Percentiles rank a stretch among this genome's conserved stretches.
Conservation (phyloP, 2,888 invertebrate genomes). For the Myopa testacea region DNA sequence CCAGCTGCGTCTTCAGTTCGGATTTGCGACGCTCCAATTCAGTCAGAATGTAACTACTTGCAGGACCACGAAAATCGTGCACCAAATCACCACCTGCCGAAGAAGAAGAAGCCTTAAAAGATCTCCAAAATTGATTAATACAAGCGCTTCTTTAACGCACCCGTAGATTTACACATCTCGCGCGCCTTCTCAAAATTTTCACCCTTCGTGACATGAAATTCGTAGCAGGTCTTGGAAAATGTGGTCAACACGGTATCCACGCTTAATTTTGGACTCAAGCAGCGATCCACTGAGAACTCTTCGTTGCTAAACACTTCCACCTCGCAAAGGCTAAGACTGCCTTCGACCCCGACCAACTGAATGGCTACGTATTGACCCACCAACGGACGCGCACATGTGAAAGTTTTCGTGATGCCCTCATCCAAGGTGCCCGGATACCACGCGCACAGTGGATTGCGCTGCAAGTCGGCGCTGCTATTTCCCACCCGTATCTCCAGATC, state of each 20-base stretch:
- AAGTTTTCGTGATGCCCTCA: constrained; percentile 91
- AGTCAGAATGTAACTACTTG: constrained; percentile 73
- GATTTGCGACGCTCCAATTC: constrained; percentile 85
- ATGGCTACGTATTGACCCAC: constrained; percentile 89
- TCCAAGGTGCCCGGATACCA: constrained; percentile 95
- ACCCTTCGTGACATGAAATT: constrained; percentile 85
- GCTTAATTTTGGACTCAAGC: constrained; percentile 78
- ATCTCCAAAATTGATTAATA: not conserved
- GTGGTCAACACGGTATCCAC: constrained; percentile 86
- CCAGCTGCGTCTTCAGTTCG: constrained; percentile 84
- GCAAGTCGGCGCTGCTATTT: constrained; percentile 87
- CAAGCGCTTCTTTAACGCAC: constrained; percentile 67
- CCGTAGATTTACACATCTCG: constrained; percentile 78
- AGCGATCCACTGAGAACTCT: constrained; percentile 88
- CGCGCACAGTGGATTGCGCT: constrained; percentile 90
- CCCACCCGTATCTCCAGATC: constrained; percentile 92
- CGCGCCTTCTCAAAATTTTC: constrained; percentile 86
- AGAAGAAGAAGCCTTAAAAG: not conserved
- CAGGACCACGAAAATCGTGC: constrained; percentile 66
- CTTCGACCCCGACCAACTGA: constrained; percentile 90
- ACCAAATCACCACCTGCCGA: constrained; percentile 66
- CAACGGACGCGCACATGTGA: constrained; percentile 86
- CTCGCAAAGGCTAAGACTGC: constrained; percentile 89
- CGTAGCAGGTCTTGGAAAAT: constrained; percentile 89
- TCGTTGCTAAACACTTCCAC: constrained; percentile 93